Evolutionary conservation across 2,888 invertebrate species (phyloP), one percentile per base, ranked within the genome.

Genomic region (Thalpophila matura): DNA sequence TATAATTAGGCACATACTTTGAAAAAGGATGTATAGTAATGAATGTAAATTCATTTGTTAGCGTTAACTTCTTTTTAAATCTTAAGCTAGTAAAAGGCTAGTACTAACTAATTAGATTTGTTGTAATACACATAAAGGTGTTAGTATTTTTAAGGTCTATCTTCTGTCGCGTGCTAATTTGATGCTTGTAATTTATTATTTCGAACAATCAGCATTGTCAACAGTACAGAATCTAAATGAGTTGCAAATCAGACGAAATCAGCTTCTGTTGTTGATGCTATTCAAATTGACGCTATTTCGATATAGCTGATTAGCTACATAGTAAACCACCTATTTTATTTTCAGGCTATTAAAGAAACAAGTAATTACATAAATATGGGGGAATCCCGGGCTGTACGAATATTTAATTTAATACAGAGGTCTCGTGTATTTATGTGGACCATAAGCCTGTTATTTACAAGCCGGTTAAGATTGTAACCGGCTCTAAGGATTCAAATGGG

Each of bases 401-500:
- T 49, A 47, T 35, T 69, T 53, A 43, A 75, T 64, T 50, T 59
- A 59, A 59, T 57, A 54, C 42, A 38, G 20, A n/a, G 43, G 20
- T 54, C 26, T 49, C 33, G 65, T 22, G 46, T 73, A 71, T 56
- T 73, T 59, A 73, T 64, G 65, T 27, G 20, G 18, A 20, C 10
- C 35, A 5, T 53, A 55, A 57, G 37, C 37, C 54, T 46, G 63
- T 54, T 69, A 67, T 67, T 49, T 61, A 69, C 16, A 57, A 62
- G 27, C 27, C 18, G 14, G 53, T 38, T 16, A 27, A 58, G 29
- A 55, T 58, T 45, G 42, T n/a, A 31, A 62, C 29, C 16, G 3
- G n/a, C 14, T 10, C n/a, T n/a, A n/a, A n/a, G n/a, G n/a, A n/a
- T n/a, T n/a, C n/a, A n/a, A n/a, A n/a, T n/a, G n/a, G n/a, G n/a